Conservation (phyloP, 2,888 invertebrate species). For the Limenitis arthemis region DNA sequence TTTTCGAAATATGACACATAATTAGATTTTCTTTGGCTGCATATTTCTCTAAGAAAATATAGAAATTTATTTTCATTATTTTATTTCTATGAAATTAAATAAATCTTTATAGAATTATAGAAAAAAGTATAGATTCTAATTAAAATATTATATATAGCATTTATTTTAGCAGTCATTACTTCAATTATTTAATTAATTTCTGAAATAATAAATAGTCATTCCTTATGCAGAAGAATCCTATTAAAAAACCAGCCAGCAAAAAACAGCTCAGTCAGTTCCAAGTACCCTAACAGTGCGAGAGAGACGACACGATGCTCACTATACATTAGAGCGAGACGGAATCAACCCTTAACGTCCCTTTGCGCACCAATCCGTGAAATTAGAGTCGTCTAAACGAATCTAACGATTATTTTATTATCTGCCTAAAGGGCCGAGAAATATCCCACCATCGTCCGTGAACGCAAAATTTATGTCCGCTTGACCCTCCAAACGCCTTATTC, state of each 20-base stretch:
- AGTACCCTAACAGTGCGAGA: constrained; percentile 43
- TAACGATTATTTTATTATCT: constrained; percentile 73
- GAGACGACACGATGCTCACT: constrained; percentile 29
- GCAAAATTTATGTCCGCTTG: constrained; percentile 63
- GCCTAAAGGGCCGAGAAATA: constrained; percentile 63
- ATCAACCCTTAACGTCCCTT: constrained; percentile 54
- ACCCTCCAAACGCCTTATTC: constrained; percentile 65
- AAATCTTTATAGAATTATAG: no score
- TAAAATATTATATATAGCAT: no score
- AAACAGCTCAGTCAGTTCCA: constrained; percentile 37
- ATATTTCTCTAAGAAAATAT: no score
- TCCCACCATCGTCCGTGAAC: constrained; percentile 60
- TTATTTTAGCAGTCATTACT: no score
- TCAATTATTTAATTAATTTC: no score
- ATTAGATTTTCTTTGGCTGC: no score
- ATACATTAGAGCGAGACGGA: constrained; percentile 36
- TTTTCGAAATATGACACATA: no score
- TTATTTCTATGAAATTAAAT: no score
- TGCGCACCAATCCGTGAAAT: constrained; percentile 69
- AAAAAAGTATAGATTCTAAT: no score
- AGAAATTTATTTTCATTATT: no score
- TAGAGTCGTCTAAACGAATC: constrained; percentile 71
- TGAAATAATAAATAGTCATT: neutral
- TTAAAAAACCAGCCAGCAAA: constrained; percentile 44
- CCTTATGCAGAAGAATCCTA: constrained; percentile 12